A percentile compares a stretch with the other conserved stretches of the same genome.
phyloP scores from a whole-genome alignment of 2,113 vertebrate species.

The Castor canadensis region DNA sequence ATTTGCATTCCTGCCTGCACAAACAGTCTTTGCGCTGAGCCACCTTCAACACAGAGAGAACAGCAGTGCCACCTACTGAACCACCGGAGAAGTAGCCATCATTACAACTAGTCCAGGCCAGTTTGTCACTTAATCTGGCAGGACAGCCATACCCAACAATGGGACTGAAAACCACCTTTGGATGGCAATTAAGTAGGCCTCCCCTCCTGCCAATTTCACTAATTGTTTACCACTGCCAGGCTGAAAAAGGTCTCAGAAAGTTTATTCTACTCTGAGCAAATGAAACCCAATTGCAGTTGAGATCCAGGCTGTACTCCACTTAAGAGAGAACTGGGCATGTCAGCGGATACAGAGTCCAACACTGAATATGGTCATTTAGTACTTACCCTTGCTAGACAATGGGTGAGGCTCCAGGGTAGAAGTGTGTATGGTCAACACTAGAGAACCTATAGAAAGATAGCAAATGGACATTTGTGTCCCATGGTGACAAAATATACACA shows the following conservation, averaged over 20 bases:
- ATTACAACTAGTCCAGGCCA: neutral
- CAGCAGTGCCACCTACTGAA: conserved; percentile 74
- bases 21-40: neutral
- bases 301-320: neutral
- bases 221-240: neutral
- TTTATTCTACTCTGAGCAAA: conserved; percentile 30
- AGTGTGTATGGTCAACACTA: neutral
- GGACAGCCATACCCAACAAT: neutral
- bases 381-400: neutral
- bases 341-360: neutral
- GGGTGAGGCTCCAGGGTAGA: neutral
- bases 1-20: neutral
- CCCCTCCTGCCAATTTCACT: neutral
- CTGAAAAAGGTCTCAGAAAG: conserved; percentile 34
- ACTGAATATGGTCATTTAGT: neutral
- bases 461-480: no score
- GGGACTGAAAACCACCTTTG: neutral
- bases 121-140: neutral
- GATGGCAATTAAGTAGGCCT: neutral
- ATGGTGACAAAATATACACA: no score
- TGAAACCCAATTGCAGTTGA: neutral
- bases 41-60: conserved; percentile 52
- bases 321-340: neutral
- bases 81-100: neutral
- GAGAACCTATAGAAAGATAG: neutral